Percentiles rank a stretch among this genome's conserved stretches.
phyloP scores from a whole-genome alignment of 2,888 invertebrate genomes.

The Pogonocherus hispidulus region DNA sequence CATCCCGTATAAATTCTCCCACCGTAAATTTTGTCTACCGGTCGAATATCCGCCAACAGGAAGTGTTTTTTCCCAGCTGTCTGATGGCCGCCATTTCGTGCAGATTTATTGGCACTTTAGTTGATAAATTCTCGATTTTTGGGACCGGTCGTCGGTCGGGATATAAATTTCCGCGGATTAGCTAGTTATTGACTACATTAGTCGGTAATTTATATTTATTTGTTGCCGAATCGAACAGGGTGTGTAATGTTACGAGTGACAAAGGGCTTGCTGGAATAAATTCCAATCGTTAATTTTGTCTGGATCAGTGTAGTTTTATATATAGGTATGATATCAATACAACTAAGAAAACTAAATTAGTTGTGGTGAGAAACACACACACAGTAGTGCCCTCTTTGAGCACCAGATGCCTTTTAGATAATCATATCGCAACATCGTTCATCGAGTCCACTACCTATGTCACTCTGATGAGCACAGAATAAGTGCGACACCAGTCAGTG shows the following conservation, averaged over 20 bases:
- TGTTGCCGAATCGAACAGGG: neutral
- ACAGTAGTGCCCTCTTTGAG: no score
- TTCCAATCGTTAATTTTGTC: no score
- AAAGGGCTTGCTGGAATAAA: no score
- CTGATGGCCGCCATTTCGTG: conserved; percentile 15
- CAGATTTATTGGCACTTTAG: conserved; percentile 21
- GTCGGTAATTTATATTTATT: conserved; percentile 4
- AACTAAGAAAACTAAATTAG: no score
- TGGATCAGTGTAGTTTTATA: no score
- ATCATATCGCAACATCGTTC: no score
- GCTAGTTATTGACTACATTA: conserved; percentile 6
- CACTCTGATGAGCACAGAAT: no score
- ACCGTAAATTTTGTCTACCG: conserved; percentile 33
- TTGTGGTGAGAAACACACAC: no score
- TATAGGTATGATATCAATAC: no score
- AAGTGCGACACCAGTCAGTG: no score
- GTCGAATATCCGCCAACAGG: conserved; percentile 14
- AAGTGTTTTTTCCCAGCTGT: conserved; percentile 25
- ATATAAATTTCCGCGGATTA: conserved; percentile 9
- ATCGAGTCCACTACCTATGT: no score
- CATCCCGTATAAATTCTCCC: conserved; percentile 12
- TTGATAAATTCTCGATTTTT: conserved; percentile 25
- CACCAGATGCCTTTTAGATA: no score
- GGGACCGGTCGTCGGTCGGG: neutral
- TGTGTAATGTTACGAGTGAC: neutral